phyloP scores from a whole-genome alignment of 1,140 invertebrate genomes.

The Mya arenaria region DNA sequence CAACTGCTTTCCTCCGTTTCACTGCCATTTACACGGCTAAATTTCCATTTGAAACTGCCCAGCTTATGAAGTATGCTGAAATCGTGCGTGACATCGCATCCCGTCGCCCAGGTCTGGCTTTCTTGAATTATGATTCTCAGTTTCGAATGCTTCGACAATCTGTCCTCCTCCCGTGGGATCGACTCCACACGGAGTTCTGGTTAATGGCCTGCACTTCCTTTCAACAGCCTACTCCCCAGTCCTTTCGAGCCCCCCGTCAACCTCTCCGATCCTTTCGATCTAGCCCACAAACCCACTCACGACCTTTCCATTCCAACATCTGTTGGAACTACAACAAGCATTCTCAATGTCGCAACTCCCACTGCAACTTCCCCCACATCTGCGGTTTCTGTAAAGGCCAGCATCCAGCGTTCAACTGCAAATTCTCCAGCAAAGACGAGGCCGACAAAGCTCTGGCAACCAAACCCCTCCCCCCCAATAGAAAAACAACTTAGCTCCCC shows the following conservation, averaged over 20 bases:
- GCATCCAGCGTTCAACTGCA: neutral
- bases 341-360: neutral
- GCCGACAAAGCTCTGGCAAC: neutral
- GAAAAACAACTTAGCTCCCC: neutral
- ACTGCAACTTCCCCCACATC: neutral
- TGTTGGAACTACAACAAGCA: neutral
- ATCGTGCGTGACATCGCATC: constrained; percentile 23
- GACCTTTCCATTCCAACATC: neutral
- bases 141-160: neutral
- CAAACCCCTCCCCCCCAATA: neutral
- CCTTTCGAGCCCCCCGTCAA: neutral
- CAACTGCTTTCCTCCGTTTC: neutral
- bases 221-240: no score
- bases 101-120: neutral
- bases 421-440: neutral
- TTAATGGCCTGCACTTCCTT: neutral
- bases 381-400: neutral
- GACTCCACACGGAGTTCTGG: constrained; percentile 23
- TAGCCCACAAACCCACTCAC: neutral
- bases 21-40: neutral
- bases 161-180: constrained; percentile 2
- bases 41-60: constrained; percentile 1
- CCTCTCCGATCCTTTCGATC: neutral
- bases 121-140: constrained; percentile 11
- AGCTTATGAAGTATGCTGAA: constrained; percentile 20